Conservation (phyloP, 2,113 vertebrate genomes). For the Brevimyrus niger region DNA sequence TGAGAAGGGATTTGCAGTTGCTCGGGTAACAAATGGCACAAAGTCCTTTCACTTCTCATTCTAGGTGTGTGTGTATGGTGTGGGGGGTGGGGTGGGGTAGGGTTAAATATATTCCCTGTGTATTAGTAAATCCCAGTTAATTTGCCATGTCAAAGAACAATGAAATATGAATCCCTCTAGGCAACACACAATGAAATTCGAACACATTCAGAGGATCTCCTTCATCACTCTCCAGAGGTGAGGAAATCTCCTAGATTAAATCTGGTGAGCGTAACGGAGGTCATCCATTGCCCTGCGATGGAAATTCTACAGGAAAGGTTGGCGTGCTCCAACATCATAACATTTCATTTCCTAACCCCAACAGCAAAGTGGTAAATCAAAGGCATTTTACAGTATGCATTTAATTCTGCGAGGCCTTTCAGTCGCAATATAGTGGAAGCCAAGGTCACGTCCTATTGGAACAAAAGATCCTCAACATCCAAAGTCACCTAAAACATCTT, state of each 20-base stretch:
- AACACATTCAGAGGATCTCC: conserved; percentile 49
- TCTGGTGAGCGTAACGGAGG: conserved; percentile 6
- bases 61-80: not conserved
- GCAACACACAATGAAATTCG: conserved; percentile 50
- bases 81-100: conserved; percentile 10
- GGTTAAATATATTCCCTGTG: conserved; percentile 40
- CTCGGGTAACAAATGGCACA: conserved; percentile 40
- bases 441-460: not conserved
- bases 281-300: not conserved
- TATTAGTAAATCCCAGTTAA: conserved; percentile 55
- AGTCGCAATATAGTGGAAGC: not conserved
- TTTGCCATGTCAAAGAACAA: conserved; percentile 59
- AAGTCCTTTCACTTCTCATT: conserved; percentile 36
- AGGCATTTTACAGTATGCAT: conserved; percentile 4
- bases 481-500: not conserved
- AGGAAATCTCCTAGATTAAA: conserved; percentile 47
- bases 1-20: conserved; percentile 18
- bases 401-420: conserved; percentile 20
- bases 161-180: conserved; percentile 53
- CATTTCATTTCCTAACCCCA: not conserved
- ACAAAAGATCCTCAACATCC: not conserved
- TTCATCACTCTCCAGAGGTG: conserved; percentile 48
- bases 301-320: not conserved
- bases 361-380: not conserved
- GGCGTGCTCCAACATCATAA: not conserved